These are phyloP conservation scores for Leuciscus waleckii DNA, from an alignment of 2,797 vertebrate genomes.

Conservation along the genomic window DNA sequence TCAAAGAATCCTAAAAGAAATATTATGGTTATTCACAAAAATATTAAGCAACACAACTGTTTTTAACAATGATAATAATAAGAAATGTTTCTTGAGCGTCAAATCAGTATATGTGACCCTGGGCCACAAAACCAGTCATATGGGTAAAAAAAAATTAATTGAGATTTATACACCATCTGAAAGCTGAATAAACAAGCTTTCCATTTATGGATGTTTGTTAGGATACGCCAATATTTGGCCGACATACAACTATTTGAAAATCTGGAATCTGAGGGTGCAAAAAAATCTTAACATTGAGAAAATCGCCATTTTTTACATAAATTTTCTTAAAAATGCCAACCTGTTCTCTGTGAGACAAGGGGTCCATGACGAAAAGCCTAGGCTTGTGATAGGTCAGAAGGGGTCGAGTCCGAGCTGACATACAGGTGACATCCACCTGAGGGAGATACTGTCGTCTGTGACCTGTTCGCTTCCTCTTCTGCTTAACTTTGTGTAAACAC, in stretches of 20 bases:
- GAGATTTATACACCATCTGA: too few relatives aligned
- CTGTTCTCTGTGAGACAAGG: conserved; percentile 72
- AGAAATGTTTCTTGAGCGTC: neutral
- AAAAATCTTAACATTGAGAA: too few relatives aligned
- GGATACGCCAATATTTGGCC: too few relatives aligned
- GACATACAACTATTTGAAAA: too few relatives aligned
- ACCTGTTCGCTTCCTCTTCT: conserved; percentile 81
- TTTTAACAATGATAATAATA: neutral
- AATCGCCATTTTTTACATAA: neutral
- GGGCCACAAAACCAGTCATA: too few relatives aligned
- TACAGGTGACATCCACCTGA: conserved; percentile 71
- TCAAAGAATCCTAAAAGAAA: neutral
- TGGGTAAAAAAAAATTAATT: too few relatives aligned
- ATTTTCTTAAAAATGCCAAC: conserved; percentile 60
- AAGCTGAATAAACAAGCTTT: too few relatives aligned
- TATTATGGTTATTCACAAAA: neutral
- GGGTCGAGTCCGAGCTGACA: conserved; percentile 88
- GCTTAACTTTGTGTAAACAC: conserved; percentile 74
- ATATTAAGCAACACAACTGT: neutral
- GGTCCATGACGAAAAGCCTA: conserved; percentile 81
- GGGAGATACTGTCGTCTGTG: conserved; percentile 72
- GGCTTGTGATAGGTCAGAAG: conserved; percentile 87
- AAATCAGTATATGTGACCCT: too few relatives aligned
- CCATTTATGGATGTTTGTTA: too few relatives aligned
- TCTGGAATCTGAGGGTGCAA: too few relatives aligned